phyloP scores from a whole-genome alignment of 2,797 vertebrate species.

The Microcaecilia unicolor region DNA sequence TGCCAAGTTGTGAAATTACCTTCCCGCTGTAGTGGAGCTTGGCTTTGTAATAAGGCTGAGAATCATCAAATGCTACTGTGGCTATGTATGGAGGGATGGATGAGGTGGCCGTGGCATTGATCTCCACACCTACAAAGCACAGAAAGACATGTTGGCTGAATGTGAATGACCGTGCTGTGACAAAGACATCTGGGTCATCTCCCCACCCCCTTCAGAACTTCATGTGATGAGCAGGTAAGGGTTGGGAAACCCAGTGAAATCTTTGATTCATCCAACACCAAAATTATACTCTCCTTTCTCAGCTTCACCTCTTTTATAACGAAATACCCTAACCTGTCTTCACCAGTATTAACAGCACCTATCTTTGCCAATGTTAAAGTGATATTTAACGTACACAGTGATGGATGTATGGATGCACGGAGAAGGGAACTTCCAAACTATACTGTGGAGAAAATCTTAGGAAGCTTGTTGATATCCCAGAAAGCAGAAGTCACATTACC shows the following conservation, averaged over 20 bases:
- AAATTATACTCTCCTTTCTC: no score
- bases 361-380: not conserved
- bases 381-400: no score
- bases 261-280: no score
- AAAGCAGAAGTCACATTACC: not conserved
- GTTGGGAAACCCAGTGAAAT: no score
- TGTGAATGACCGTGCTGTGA: not conserved
- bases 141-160: no score
- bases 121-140: constrained; percentile 4
- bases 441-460: not conserved
- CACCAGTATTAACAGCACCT: no score
- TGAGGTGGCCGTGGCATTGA: not conserved
- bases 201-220: not conserved
- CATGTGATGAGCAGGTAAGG: accelerated
- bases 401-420: no score
- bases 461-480: not conserved
- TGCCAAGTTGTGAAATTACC: no score
- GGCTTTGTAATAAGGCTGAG: not conserved
- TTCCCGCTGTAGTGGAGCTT: constrained; percentile 6
- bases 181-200: not conserved
- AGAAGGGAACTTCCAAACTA: not conserved
- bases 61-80: not conserved
- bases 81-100: not conserved
- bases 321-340: no score
- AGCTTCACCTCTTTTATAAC: no score